Base-by-base conservation (phyloP, 2,888 invertebrate species). In the Pandemis corylana region DNA sequence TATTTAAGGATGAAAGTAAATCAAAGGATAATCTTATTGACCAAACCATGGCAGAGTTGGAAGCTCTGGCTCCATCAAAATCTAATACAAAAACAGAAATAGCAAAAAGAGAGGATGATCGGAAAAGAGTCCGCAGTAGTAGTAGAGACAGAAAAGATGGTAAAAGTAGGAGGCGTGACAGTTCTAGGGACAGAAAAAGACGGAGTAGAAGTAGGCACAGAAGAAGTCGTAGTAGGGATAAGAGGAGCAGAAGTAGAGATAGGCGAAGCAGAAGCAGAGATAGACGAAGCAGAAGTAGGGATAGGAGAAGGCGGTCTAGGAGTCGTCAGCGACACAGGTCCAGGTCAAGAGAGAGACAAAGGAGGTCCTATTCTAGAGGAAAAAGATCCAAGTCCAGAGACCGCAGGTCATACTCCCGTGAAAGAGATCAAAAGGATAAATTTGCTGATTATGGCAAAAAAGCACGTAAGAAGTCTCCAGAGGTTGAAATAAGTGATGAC, bases 41-140 rank as follows among this genome's bases (percentile, higher is more conserved):
- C 80, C 96, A 97, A 84, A 96, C 97, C 3, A 97, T 98, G 97
- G 96, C 97, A 20, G 97, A 97, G 78, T 91, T 98, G 68, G 98
- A 98, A 90, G 97, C 98, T 5, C 90, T 98, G 42, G 98, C 98
- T 2, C 98, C 98, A 3, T 96, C 97, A 7, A 89, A 92, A 49
- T 79, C 83, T 7, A 82, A 82, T 5, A 82, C 66, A 5, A 84
- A 81, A 70, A 80, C 78, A 67, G 84, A 85, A 42, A 76, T 81
- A 42, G 76, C 75, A 12, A 84, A 80, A n/a, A 84, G 79, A 61
- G 82, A 83, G 68, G 89, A 83, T 64, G 77, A 80, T 1, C 85
- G 84, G 65, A 88, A 84, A 82, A 84, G 82, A 77, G 83, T 88
- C 44, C 80, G 84, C 71, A 92, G 84, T 80, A 79, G 70, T 72